These are phyloP conservation scores for Trichacis sp. DNA, from an alignment of 2,888 invertebrate genomes.

Conservation along the genomic window DNA sequence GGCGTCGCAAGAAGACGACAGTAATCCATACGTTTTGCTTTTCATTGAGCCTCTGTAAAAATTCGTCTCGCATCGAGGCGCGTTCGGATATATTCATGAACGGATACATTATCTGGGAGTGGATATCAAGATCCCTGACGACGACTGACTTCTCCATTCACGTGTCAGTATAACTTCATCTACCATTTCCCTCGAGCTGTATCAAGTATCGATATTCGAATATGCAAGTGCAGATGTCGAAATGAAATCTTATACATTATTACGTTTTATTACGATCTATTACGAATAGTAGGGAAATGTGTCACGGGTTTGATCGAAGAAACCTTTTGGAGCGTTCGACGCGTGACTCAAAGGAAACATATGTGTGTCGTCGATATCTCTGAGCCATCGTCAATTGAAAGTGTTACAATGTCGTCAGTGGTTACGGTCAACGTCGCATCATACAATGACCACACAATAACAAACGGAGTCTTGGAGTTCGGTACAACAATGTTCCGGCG, in stretches of 20 bases:
- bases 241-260: too few species aligned
- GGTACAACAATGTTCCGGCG: slow-evolving; percentile 16
- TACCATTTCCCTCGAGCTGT: slow-evolving; percentile 9
- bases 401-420: slow-evolving; percentile 37
- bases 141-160: slow-evolving; percentile 17
- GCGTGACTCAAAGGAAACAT: too few species aligned
- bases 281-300: too few species aligned
- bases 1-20: slow-evolving; percentile 9
- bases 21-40: slow-evolving; percentile 36
- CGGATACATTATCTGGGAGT: slow-evolving; percentile 18
- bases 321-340: too few species aligned
- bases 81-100: neutral
- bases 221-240: too few species aligned
- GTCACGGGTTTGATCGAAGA: too few species aligned
- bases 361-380: neutral
- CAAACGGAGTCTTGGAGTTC: neutral
- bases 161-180: neutral
- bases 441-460: slow-evolving; percentile 27
- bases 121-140: slow-evolving; percentile 12
- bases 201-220: neutral
- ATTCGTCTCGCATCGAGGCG: slow-evolving; percentile 19
- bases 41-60: slow-evolving; percentile 33
- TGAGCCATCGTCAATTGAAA: slow-evolving; percentile 13
- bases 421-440: slow-evolving; percentile 39
- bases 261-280: too few species aligned